Evolutionary conservation across 2,888 invertebrate species (phyloP), one percentile per base, ranked within the genome.

Genomic region (Erannis defoliaria): DNA sequence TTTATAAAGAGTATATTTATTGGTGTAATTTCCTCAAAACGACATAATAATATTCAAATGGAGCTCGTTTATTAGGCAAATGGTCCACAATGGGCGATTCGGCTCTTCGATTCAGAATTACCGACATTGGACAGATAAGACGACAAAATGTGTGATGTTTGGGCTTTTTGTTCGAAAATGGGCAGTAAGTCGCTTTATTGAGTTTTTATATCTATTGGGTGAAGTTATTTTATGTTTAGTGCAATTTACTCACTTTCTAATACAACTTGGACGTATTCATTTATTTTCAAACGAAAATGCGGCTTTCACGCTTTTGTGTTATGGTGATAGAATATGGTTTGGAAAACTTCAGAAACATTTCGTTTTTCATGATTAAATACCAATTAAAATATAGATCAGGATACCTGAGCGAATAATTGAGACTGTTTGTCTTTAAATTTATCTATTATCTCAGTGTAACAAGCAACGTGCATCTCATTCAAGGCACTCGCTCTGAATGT

Each of bases 11-110:
- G 42, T 46, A 33, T 62, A 62, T 62, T 57, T 61, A 62, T 55
- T 33, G 40, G 19, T 55, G 51, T 60, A 57, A 64, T 65, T 55
- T 65, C 55, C 58, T 37, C 49, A 53, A 46, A 61, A 65, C 57
- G 58, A 58, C 58, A 61, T 57, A 61, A 62, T 50, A 60, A 60
- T 62, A 66, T 66, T 66, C 62, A 66, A 66, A 66, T 66, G 37
- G 54, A 33, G 33, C 38, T 54, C 60, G 54, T 66, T 66, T 66
- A 60, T 66, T 60, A 55, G 14, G 49, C 45, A 62, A 62, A 66
- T 63, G 56, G 60, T 23, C 51, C 18, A 53, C 54, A 56, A 60
- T 64, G 38, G 55, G 19, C 18, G 26, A 59, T 54, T 56, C 35
- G 23, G 40, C 8, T 40, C 18, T 54, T 55, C 48, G 29, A 53